These are phyloP conservation scores for Anthophora plumipes DNA, from an alignment of 2,888 invertebrate genomes.

Conservation along the genomic window DNA sequence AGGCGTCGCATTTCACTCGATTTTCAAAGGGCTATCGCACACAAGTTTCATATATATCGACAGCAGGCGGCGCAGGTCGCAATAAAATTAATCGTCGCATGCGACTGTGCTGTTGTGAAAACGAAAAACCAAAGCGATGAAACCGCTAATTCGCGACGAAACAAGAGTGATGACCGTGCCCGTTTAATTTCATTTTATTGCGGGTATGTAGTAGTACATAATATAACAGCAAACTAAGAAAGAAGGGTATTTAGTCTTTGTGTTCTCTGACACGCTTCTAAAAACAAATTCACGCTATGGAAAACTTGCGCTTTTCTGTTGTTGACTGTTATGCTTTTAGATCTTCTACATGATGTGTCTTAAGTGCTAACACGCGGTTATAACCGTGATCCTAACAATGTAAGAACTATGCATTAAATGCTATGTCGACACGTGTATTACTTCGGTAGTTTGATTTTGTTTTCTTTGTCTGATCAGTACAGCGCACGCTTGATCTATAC, in stretches of 20 bases:
- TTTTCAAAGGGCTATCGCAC: slow-evolving; percentile 40
- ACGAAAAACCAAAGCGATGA: slow-evolving; percentile 25
- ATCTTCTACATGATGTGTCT: slow-evolving; percentile 9
- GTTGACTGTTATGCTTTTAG: slow-evolving; percentile 30
- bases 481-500: slow-evolving; percentile 8
- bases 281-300: slow-evolving; percentile 23
- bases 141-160: slow-evolving; percentile 12
- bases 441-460: slow-evolving; percentile 7
- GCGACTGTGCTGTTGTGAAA: slow-evolving; percentile 15
- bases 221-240: slow-evolving; percentile 7
- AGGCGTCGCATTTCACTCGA: slow-evolving; percentile 38
- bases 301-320: slow-evolving; percentile 35
- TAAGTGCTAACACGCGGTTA: not conserved
- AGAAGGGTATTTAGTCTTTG: slow-evolving; percentile 5
- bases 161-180: slow-evolving; percentile 6
- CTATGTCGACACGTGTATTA: not conserved
- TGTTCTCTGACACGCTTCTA: slow-evolving; percentile 10
- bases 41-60: slow-evolving; percentile 43
- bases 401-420: not conserved
- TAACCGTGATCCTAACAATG: not conserved
- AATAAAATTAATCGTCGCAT: slow-evolving; percentile 30
- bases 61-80: slow-evolving; percentile 38
- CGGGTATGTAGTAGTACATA: slow-evolving; percentile 30
- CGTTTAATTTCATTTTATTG: slow-evolving; percentile 32
- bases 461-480: not conserved